Conservation (phyloP, 2,888 invertebrate genomes). For the Campaea margaritaria region DNA sequence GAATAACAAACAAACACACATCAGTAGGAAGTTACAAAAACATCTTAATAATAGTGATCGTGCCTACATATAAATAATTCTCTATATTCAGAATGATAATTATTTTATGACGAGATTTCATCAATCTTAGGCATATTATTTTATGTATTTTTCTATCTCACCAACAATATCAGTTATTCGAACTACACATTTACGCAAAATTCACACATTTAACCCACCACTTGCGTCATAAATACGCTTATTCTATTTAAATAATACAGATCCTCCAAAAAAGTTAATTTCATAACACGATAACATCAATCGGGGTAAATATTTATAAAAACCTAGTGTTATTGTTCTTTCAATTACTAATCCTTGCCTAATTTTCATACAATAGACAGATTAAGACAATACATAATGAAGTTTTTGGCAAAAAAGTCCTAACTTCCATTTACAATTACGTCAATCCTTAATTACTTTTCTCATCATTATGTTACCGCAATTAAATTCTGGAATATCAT, state of each 20-base stretch:
- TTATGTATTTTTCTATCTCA: too few species aligned
- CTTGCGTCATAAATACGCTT: too few species aligned
- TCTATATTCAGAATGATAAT: too few species aligned
- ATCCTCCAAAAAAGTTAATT: neutral
- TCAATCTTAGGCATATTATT: neutral
- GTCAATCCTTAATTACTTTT: conserved; percentile 8
- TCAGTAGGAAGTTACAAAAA: too few species aligned
- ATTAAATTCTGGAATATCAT: too few species aligned
- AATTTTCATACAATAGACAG: conserved; percentile 21
- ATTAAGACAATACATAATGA: neutral
- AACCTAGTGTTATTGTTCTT: neutral
- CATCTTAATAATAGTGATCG: too few species aligned
- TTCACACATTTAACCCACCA: neutral
- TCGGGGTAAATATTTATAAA: too few species aligned
- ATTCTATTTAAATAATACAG: neutral
- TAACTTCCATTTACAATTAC: conserved; percentile 9
- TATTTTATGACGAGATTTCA: too few species aligned
- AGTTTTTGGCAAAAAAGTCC: conserved; percentile 5
- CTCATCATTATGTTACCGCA: conserved; percentile 2
- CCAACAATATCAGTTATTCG: too few species aligned
- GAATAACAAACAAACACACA: too few species aligned
- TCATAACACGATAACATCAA: too few species aligned
- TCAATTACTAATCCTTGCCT: neutral
- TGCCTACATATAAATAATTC: too few species aligned
- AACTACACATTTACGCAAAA: neutral